These are phyloP conservation scores for Caerostris extrusa DNA, from an alignment of 1,140 invertebrate genomes.

Conservation along the genomic window DNA sequence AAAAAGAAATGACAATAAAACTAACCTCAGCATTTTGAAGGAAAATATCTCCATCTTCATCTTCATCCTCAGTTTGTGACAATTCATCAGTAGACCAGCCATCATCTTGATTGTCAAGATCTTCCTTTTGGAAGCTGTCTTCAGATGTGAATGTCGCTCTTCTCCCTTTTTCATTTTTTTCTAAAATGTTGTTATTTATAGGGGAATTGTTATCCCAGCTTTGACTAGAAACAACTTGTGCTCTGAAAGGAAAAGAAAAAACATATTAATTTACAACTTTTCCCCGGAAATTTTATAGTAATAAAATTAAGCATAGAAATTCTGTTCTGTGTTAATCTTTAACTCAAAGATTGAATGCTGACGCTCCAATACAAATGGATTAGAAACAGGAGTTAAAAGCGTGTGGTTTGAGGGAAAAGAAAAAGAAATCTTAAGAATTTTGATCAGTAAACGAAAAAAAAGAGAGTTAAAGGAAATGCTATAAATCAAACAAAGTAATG, in stretches of 20 bases:
- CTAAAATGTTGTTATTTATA: conserved; percentile 65
- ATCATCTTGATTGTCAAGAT: conserved; percentile 80
- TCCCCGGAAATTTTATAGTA: too few relatives aligned
- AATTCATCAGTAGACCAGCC: conserved; percentile 82
- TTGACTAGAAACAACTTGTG: conserved; percentile 75
- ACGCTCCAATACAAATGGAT: too few relatives aligned
- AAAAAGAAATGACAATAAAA: not conserved
- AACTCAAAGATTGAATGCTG: too few relatives aligned
- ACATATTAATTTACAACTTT: too few relatives aligned
- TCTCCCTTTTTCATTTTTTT: conserved; percentile 85
- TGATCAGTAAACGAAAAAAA: too few relatives aligned
- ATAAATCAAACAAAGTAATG: too few relatives aligned
- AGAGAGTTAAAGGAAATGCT: too few relatives aligned
- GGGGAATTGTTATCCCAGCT: conserved; percentile 72
- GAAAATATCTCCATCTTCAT: conserved; percentile 80
- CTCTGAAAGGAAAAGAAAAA: conserved; percentile 27
- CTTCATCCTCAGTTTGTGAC: conserved; percentile 81
- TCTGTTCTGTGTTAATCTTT: too few relatives aligned
- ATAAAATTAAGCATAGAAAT: too few relatives aligned
- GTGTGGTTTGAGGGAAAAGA: too few relatives aligned
- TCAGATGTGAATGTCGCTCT: conserved; percentile 88
- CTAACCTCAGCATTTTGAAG: conserved; percentile 80
- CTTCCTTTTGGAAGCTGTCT: conserved; percentile 80
- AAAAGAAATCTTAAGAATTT: too few relatives aligned
- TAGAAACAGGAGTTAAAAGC: too few relatives aligned